These are phyloP conservation scores for Bucorvus abyssinicus DNA, from an alignment of 2,797 vertebrate species.

Conservation along the genomic window DNA sequence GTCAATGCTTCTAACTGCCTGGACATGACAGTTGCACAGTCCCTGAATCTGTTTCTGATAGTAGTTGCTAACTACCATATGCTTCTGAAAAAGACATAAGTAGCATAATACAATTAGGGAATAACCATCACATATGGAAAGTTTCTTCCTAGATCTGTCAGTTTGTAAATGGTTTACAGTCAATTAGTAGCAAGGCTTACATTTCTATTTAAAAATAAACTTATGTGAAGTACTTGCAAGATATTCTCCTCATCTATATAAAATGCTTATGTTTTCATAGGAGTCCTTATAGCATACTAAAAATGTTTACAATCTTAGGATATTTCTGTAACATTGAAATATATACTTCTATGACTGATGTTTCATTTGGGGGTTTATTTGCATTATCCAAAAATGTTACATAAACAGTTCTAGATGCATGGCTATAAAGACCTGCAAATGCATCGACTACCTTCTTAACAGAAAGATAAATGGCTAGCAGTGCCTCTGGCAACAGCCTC, in stretches of 20 bases:
- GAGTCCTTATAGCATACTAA: background rate
- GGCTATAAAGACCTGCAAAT: background rate
- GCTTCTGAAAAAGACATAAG: background rate
- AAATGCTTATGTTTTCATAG: background rate
- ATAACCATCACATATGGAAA: background rate
- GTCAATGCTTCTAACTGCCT: too few species aligned
- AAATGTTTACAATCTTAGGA: background rate
- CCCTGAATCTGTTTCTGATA: background rate
- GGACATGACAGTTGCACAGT: background rate
- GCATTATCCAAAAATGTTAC: background rate
- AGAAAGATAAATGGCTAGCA: background rate
- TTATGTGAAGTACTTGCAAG: background rate
- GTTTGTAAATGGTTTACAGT: background rate
- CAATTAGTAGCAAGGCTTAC: background rate
- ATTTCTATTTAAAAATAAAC: background rate
- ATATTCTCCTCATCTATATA: background rate
- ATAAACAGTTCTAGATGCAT: background rate
- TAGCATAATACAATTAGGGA: background rate
- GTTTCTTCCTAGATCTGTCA: background rate
- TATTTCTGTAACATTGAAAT: background rate
- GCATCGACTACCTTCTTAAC: background rate
- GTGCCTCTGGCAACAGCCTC: conserved; percentile 11
- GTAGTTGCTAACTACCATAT: background rate
- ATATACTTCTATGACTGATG: background rate
- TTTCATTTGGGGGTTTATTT: background rate